A percentile compares a stretch with the other conserved stretches of the same genome.
Evolutionary conservation across 2,113 vertebrate species (phyloP).

Genomic region (Lonchura striata): DNA sequence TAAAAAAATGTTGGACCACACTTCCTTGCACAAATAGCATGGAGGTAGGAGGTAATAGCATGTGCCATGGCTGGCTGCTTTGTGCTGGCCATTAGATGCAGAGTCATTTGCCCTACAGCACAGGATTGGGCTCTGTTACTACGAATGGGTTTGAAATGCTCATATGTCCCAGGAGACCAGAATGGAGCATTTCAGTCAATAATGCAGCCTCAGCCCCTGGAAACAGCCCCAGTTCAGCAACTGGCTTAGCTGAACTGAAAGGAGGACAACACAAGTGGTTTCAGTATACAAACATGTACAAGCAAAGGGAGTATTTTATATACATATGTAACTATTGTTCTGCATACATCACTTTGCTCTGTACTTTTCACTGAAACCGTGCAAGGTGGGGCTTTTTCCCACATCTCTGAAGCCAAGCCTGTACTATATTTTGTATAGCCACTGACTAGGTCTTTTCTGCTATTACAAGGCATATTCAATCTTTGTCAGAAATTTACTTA

Average conservation of each 20-base stretch:
- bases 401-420: not conserved
- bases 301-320: not conserved
- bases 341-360: not conserved
- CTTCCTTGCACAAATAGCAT: not conserved
- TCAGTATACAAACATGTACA: not conserved
- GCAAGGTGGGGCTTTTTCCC: not conserved
- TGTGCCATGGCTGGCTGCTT: not conserved
- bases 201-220: slow-evolving; percentile 14
- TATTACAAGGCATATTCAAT: not conserved
- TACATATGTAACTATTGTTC: not conserved
- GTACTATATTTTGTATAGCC: not conserved
- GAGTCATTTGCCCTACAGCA: slow-evolving; percentile 37
- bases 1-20: not conserved
- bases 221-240: not conserved
- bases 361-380: not conserved
- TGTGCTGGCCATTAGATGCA: slow-evolving; percentile 30
- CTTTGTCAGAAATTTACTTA: not conserved
- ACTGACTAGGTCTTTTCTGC: not conserved
- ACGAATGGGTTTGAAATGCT: slow-evolving; percentile 40
- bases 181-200: slow-evolving; percentile 13
- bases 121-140: not conserved
- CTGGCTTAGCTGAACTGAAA: not conserved
- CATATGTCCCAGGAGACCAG: slow-evolving; percentile 1
- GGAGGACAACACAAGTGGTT: not conserved
- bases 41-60: not conserved